Conservation (phyloP, 1,140 invertebrate genomes). For the Myzus persicae region DNA sequence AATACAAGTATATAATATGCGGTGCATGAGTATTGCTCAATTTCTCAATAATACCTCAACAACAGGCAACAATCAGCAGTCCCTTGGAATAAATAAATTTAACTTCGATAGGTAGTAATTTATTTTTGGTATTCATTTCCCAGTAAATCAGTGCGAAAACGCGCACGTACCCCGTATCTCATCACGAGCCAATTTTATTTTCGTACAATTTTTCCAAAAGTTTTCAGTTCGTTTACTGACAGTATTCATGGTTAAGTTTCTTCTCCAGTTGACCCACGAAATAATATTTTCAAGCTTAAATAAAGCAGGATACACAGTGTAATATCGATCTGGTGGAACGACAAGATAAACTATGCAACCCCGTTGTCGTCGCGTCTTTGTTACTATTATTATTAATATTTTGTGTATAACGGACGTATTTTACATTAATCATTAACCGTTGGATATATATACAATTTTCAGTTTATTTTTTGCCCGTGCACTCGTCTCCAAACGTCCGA, state of each 20-base stretch:
- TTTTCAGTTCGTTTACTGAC: not conserved
- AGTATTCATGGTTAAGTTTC: not conserved
- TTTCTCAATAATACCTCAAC: not conserved
- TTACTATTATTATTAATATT: constrained; percentile 21
- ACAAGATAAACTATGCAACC: constrained; percentile 33
- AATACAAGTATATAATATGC: not conserved
- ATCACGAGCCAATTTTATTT: not conserved
- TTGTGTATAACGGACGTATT: not conserved
- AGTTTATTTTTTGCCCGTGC: not conserved
- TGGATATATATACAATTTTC: not conserved
- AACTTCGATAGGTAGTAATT: not conserved
- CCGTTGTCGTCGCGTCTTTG: not conserved
- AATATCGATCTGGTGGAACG: not conserved
- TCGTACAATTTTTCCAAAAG: not conserved
- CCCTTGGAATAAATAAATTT: not conserved
- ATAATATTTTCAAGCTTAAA: not conserved
- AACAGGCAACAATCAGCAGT: not conserved
- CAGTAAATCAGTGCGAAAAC: not conserved
- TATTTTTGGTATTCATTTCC: not conserved
- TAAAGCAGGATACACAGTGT: not conserved
- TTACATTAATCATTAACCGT: constrained; percentile 30
- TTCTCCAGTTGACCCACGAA: not conserved
- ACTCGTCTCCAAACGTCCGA: not conserved
- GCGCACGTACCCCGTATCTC: not conserved
- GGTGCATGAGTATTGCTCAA: not conserved